These are phyloP conservation scores for Euzetes globulus DNA, from an alignment of 2,888 invertebrate genomes.

Conservation along the genomic window DNA sequence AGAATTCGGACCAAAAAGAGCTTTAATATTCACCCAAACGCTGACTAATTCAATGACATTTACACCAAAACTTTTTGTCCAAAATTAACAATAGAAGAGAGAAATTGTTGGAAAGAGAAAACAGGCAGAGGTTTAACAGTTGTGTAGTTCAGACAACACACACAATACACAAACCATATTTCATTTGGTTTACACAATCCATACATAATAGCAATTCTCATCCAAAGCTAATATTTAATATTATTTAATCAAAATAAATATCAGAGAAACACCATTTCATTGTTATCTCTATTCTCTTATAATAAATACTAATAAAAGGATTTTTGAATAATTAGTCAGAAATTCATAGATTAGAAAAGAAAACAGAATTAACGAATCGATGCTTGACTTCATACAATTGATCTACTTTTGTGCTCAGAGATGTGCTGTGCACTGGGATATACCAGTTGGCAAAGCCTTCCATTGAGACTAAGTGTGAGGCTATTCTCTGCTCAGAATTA, in stretches of 20 bases:
- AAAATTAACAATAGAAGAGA: constrained; percentile 19
- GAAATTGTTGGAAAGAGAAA: neutral
- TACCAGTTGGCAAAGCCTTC: neutral
- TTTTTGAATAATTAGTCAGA: no score
- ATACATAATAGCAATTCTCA: neutral
- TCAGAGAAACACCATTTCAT: neutral
- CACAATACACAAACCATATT: neutral
- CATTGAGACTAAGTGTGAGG: neutral
- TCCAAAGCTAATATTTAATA: neutral
- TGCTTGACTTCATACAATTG: no score
- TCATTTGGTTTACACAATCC: neutral
- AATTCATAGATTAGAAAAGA: no score
- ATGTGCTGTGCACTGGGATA: neutral
- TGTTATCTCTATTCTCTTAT: neutral
- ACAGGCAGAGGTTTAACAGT: neutral
- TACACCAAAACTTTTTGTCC: constrained; percentile 19
- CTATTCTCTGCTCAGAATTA: neutral
- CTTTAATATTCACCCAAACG: constrained; percentile 26
- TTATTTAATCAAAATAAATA: neutral
- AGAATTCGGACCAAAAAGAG: constrained; percentile 5
- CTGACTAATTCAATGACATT: constrained; percentile 26
- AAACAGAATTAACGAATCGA: no score
- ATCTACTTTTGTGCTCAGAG: neutral
- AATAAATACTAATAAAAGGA: no score
- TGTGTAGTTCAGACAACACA: neutral